Percentiles rank a stretch among this genome's conserved stretches.
phyloP scores from a whole-genome alignment of 2,797 vertebrate genomes.

The Choloepus didactylus region DNA sequence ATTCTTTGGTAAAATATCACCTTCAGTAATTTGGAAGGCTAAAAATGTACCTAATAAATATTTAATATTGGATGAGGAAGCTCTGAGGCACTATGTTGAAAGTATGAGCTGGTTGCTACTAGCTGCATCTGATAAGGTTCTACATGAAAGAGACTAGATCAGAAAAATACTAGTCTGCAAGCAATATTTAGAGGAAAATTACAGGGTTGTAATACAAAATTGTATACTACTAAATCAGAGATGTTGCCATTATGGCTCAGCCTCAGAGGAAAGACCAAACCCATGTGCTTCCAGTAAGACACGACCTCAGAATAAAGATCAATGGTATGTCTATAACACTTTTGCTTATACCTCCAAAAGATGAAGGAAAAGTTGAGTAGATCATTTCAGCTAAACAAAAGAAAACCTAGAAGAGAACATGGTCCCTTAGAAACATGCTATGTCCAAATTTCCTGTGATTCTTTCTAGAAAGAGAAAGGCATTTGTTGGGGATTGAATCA shows the following conservation, averaged over 20 bases:
- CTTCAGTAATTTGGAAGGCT: background rate
- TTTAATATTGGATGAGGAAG: background rate
- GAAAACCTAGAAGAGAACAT: background rate
- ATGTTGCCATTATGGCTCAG: background rate
- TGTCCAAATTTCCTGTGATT: background rate
- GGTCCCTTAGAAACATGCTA: background rate
- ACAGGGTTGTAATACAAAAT: constrained; percentile 56
- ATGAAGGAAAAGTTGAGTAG: background rate
- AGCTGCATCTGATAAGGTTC: constrained; percentile 31
- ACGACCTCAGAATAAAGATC: background rate
- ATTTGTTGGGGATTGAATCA: background rate
- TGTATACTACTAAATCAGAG: constrained; percentile 57
- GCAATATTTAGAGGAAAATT: constrained; percentile 52
- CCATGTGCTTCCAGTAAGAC: background rate
- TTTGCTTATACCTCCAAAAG: background rate
- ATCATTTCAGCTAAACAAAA: constrained; percentile 6
- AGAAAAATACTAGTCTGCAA: constrained; percentile 44
- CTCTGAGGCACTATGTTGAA: constrained; percentile 18
- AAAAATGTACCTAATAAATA: constrained; percentile 12
- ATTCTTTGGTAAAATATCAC: constrained; percentile 19
- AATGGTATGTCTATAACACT: background rate
- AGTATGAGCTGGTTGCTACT: background rate
- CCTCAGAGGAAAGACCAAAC: constrained; percentile 31
- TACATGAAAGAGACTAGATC: constrained; percentile 6
- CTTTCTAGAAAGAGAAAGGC: background rate